Base-by-base conservation (phyloP, 2,888 invertebrate species). In the Drosophila longiperda region DNA sequence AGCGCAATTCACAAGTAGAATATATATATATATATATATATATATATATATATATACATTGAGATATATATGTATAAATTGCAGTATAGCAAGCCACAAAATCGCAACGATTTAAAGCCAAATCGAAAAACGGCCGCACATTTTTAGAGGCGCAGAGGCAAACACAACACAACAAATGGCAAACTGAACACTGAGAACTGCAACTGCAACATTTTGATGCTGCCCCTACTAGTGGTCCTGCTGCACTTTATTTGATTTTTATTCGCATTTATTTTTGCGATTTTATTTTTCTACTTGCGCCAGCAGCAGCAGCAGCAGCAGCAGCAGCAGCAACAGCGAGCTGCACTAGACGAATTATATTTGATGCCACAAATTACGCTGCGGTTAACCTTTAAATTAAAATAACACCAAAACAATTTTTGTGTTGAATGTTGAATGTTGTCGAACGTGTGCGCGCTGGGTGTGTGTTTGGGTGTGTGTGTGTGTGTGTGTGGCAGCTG, bases 351-450 rank as follows among this genome's bases (percentile, higher is more conserved):
- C 89, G 90, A 86, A 85, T 85, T 86, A 86, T 90, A 90, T 89
- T 90, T 90, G 77, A 88, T 89, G 90, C 87, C 87, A 86, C 90
- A 90, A 91, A 90, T 90, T 90, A 86, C 89, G 87, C 81, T 91
- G 90, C 84, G 90, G 90, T 90, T 89, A 91, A 91, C 90, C 90
- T 88, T 88, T 83, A 91, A 91, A 90, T 90, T 90, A 90, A 90
- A 90, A 91, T 82, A 90, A 87, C 91, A 91, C 83, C 84, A 83
- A 82, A 87, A 90, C 88, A 81, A 84, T 89, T 91, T 87, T 75
- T 88, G 84, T 80, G 83, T 69, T 69, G 87, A 87, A 86, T 85
- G 85, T 78, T 77, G 67, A 71, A 77, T 70, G 71, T 73, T 65
- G 86, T 65, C 48, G 58, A 49, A 15, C 26, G 29, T 33, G 33